Evolutionary conservation across 2,888 invertebrate genomes (phyloP).

Genomic region (Brachyopa scutellaris): DNA sequence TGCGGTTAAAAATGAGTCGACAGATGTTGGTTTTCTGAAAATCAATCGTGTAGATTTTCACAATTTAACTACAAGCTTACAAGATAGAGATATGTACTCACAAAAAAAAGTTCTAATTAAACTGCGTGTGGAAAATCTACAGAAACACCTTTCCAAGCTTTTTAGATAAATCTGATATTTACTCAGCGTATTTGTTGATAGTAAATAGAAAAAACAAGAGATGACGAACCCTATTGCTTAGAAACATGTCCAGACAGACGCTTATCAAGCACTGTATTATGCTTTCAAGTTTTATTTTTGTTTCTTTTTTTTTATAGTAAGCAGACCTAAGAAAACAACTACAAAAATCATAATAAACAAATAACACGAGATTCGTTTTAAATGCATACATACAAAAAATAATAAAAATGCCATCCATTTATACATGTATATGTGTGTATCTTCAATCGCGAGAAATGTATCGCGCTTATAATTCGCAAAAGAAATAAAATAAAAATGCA

Average conservation of each 20-base stretch:
- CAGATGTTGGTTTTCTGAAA: slow-evolving; percentile 26
- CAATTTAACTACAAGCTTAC: background rate
- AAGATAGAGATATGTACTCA: no score
- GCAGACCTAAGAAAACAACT: no score
- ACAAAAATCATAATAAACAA: background rate
- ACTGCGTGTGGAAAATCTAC: no score
- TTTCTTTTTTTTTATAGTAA: no score
- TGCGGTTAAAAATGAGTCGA: slow-evolving; percentile 35
- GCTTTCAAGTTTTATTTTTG: no score
- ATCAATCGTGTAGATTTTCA: slow-evolving; percentile 35
- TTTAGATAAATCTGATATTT: no score
- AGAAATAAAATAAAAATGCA: background rate
- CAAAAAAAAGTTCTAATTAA: background rate
- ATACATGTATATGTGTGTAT: background rate
- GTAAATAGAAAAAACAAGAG: no score
- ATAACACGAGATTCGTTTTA: background rate
- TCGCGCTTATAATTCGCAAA: background rate
- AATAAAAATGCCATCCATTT: background rate
- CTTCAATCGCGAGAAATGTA: background rate
- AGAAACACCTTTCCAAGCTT: no score
- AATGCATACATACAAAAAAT: background rate
- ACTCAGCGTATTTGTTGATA: no score
- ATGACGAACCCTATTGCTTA: no score
- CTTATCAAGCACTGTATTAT: no score
- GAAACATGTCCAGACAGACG: no score